phyloP scores from a whole-genome alignment of 2,797 vertebrate species.

The Lacerta bilineata region DNA sequence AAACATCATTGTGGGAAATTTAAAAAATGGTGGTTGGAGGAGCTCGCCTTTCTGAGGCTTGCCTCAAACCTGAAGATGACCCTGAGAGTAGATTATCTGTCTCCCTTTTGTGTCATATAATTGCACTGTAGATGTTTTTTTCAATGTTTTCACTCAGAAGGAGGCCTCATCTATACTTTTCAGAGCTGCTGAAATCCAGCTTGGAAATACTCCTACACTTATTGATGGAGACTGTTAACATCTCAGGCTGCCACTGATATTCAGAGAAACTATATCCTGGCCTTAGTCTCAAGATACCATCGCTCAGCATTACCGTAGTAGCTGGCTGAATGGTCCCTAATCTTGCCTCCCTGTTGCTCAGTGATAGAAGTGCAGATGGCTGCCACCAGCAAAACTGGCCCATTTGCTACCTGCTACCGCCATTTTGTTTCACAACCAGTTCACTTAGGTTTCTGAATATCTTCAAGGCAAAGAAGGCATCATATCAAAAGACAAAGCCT shows the following conservation, averaged over 20 bases:
- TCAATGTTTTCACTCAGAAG: background rate
- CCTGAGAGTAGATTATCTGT: background rate
- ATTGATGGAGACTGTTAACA: constrained; percentile 23
- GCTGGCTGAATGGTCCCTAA: constrained; percentile 26
- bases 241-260: constrained; percentile 34
- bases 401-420: background rate
- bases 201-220: constrained; percentile 27
- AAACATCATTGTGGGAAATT: background rate
- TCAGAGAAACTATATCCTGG: constrained; percentile 27
- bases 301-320: fast-evolving
- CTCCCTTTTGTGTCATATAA: background rate
- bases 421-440: background rate
- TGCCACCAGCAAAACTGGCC: constrained; percentile 6
- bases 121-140: background rate
- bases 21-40: background rate
- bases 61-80: background rate
- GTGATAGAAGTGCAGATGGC: constrained; percentile 12
- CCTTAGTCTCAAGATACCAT: constrained; percentile 37
- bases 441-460: background rate
- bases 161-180: constrained; percentile 12
- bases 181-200: constrained; percentile 40
- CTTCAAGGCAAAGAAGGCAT: background rate
- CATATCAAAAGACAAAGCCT: background rate
- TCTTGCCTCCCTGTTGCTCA: constrained; percentile 12
- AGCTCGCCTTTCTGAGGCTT: background rate